Evolutionary conservation across 2,797 vertebrate genomes (phyloP).

Genomic region (Florisuga fusca): DNA sequence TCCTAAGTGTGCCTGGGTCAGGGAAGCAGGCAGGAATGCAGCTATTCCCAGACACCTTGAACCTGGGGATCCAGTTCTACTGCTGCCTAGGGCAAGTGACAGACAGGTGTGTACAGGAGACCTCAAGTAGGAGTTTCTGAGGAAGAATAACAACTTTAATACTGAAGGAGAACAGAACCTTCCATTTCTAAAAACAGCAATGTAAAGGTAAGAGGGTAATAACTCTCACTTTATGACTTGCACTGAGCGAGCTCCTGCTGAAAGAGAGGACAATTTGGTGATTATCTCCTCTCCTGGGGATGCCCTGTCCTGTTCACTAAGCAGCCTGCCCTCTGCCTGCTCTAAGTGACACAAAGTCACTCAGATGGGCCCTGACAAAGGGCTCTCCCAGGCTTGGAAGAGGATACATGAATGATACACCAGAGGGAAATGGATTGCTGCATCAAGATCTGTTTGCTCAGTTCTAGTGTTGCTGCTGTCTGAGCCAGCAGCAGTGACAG

Average conservation of each 20-base stretch:
- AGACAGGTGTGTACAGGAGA: background rate
- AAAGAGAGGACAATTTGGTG: background rate
- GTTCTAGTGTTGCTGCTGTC: background rate
- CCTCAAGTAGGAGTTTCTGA: background rate
- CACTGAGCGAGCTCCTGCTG: background rate
- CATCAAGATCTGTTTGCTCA: background rate
- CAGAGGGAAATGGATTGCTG: background rate
- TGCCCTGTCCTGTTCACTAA: background rate
- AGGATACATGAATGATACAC: background rate
- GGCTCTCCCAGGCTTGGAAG: background rate
- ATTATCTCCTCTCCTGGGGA: fast-evolving
- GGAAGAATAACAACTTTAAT: background rate
- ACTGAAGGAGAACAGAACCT: background rate
- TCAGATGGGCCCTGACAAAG: background rate
- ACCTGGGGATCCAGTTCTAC: background rate
- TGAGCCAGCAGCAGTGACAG: background rate
- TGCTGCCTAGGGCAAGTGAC: background rate
- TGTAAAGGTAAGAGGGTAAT: background rate
- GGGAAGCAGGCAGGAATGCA: background rate
- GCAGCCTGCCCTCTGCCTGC: background rate
- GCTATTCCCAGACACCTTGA: background rate
- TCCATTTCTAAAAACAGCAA: background rate
- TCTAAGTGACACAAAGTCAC: background rate
- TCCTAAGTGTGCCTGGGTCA: background rate
- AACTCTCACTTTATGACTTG: background rate